Percentiles rank a stretch among this genome's conserved stretches.
phyloP scores from a whole-genome alignment of 2,113 vertebrate genomes.

The Scolopax mira region DNA sequence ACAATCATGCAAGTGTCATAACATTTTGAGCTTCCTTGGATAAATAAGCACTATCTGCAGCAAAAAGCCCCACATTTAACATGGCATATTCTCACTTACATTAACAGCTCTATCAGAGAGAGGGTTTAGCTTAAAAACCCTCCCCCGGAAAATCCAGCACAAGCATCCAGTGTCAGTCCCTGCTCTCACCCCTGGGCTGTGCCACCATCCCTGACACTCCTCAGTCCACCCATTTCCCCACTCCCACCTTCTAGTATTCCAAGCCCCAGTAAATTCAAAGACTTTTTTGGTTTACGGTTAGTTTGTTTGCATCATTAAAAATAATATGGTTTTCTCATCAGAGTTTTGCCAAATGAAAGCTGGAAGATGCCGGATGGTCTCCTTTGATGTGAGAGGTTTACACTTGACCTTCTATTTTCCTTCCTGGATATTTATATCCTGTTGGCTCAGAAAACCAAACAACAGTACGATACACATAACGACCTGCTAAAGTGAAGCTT shows the following conservation, averaged over 20 bases:
- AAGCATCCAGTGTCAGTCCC: background rate
- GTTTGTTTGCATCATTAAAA: background rate
- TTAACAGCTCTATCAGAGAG: background rate
- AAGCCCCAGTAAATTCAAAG: background rate
- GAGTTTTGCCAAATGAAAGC: background rate
- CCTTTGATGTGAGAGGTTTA: background rate
- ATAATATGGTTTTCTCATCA: background rate
- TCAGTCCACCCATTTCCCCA: background rate
- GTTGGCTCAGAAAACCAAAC: background rate
- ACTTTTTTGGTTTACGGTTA: too few relatives aligned
- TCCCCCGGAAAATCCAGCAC: background rate
- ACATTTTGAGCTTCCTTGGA: conserved; percentile 13
- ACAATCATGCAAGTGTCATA: background rate
- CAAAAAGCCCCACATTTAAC: background rate
- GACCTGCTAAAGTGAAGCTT: background rate
- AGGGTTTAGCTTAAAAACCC: background rate
- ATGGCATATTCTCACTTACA: background rate
- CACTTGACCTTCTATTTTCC: conserved; percentile 13
- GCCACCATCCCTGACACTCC: background rate
- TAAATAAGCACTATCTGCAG: background rate
- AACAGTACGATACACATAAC: background rate
- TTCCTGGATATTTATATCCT: conserved; percentile 3
- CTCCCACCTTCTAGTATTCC: background rate
- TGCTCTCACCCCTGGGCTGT: background rate
- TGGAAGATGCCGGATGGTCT: background rate